phyloP scores from a whole-genome alignment of 2,888 invertebrate species.

The Diplolepis rosae region DNA sequence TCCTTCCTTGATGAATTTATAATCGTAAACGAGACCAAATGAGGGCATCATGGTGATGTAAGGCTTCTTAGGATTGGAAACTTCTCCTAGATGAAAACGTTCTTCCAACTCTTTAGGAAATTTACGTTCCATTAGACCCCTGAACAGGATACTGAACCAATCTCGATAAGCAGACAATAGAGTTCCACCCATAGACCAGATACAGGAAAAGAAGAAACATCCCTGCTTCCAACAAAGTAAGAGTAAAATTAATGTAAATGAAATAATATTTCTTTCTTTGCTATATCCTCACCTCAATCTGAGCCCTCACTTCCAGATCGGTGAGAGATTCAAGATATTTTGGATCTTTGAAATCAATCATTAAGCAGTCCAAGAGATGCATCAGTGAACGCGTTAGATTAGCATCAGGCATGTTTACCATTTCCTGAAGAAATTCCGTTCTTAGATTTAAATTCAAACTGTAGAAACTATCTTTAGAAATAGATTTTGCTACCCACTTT shows the following conservation, averaged over 20 bases:
- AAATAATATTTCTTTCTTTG: constrained; percentile 41
- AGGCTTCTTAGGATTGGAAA: constrained; percentile 77
- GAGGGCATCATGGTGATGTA: constrained; percentile 89
- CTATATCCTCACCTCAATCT: constrained; percentile 80
- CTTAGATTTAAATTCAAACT: neutral
- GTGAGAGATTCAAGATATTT: constrained; percentile 81
- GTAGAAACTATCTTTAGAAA: neutral
- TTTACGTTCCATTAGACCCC: constrained; percentile 86
- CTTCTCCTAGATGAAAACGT: constrained; percentile 73
- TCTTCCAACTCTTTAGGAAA: constrained; percentile 81
- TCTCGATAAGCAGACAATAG: constrained; percentile 83
- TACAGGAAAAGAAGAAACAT: constrained; percentile 92
- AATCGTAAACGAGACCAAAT: constrained; percentile 89
- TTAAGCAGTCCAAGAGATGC: constrained; percentile 90
- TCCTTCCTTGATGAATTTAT: constrained; percentile 91
- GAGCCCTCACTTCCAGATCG: constrained; percentile 88
- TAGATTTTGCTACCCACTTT: constrained; percentile 74
- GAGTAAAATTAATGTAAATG: constrained; percentile 21
- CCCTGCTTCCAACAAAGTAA: constrained; percentile 76
- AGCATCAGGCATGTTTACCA: constrained; percentile 88
- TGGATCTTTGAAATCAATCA: constrained; percentile 90
- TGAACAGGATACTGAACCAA: constrained; percentile 83
- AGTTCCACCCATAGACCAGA: constrained; percentile 94
- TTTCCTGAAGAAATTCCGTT: constrained; percentile 82
- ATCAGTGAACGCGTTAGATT: constrained; percentile 87